These are phyloP conservation scores for Scaptomyza montana DNA, from an alignment of 1,140 invertebrate genomes.

Conservation along the genomic window DNA sequence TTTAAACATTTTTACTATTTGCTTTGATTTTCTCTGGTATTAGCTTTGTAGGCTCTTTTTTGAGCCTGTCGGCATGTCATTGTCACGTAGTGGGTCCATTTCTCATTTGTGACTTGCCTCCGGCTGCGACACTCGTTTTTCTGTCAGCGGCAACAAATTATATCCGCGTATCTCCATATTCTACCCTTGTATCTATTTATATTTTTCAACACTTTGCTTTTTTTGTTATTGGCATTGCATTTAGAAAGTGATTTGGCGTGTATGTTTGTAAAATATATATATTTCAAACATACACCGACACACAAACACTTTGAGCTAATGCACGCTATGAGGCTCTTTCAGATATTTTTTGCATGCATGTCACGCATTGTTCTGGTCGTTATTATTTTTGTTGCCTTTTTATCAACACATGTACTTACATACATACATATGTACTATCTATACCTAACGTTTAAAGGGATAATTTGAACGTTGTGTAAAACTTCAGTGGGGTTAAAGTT, in stretches of 20 bases:
- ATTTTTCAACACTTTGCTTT: conserved; percentile 56
- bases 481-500: neutral
- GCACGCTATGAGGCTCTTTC: conserved; percentile 38
- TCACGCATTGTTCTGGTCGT: conserved; percentile 63
- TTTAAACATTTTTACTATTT: conserved; percentile 1
- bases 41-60: conserved; percentile 10
- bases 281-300: conserved; percentile 11
- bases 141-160: conserved; percentile 54
- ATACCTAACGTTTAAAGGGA: conserved; percentile 42
- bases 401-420: conserved; percentile 18
- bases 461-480: conserved; percentile 39
- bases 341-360: conserved; percentile 36
- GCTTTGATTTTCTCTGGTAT: neutral
- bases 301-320: conserved; percentile 28
- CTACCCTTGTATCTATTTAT: conserved; percentile 29
- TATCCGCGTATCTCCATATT: conserved; percentile 21
- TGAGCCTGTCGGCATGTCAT: conserved; percentile 17
- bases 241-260: conserved; percentile 57
- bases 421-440: neutral
- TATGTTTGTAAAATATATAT: conserved; percentile 40
- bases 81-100: conserved; percentile 50
- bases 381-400: conserved; percentile 57
- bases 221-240: conserved; percentile 61
- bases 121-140: conserved; percentile 22
- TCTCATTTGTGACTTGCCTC: conserved; percentile 32